phyloP scores from a whole-genome alignment of 2,888 invertebrate genomes.

The Lamellibrachia columna region DNA sequence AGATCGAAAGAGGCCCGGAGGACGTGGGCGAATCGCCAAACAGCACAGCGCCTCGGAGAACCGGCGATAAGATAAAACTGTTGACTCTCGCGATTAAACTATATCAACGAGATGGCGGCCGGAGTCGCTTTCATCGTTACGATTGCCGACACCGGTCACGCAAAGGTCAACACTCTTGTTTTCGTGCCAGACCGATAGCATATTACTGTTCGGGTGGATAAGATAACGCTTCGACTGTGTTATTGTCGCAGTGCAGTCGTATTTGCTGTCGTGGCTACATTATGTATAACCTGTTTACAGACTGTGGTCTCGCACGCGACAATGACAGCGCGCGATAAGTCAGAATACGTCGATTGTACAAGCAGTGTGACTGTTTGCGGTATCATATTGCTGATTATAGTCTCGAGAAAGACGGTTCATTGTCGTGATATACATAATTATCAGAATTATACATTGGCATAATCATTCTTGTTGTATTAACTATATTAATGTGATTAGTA shows the following conservation, averaged over 20 bases:
- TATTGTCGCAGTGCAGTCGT: not conserved
- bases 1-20: not conserved
- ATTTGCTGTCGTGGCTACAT: not conserved
- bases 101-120: constrained; percentile 3
- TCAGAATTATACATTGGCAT: not conserved
- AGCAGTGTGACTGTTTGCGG: not conserved
- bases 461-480: not conserved
- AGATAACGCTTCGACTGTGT: not conserved
- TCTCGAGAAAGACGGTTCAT: not conserved
- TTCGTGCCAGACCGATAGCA: not conserved
- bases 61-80: not conserved
- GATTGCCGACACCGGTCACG: not conserved
- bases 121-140: not conserved
- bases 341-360: not conserved
- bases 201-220: not conserved
- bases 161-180: constrained; percentile 10
- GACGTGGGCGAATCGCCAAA: not conserved
- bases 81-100: not conserved
- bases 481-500: not conserved
- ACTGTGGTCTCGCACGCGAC: not conserved
- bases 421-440: not conserved
- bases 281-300: not conserved
- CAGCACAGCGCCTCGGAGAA: not conserved
- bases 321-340: not conserved
- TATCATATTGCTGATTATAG: not conserved